A percentile compares a stretch with the other conserved stretches of the same genome.
Conservation (phyloP, 2,888 invertebrate species). For the Gastracanthus pulcherrimus region DNA sequence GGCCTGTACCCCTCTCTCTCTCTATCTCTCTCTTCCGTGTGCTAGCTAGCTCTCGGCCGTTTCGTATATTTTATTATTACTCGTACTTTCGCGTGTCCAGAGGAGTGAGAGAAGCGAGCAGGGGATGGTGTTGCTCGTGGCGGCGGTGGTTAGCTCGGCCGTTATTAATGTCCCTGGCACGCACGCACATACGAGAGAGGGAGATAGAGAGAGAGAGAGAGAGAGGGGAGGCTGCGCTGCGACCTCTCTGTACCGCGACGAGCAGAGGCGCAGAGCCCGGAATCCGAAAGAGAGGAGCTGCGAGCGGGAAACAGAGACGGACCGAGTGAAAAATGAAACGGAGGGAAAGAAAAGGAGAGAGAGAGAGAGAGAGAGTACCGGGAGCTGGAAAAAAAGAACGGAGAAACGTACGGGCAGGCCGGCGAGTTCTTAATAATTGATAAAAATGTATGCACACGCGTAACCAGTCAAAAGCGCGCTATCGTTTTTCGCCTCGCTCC, state of each 20-base stretch:
- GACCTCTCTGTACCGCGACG: too few species aligned
- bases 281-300: too few species aligned
- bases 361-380: too few species aligned
- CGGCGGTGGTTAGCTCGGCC: slow-evolving; percentile 61
- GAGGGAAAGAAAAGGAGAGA: slow-evolving; percentile 53
- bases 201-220: not conserved
- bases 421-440: slow-evolving; percentile 76
- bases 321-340: slow-evolving; percentile 48
- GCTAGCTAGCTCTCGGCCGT: slow-evolving; percentile 62
- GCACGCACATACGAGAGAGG: slow-evolving; percentile 43
- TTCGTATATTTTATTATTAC: slow-evolving; percentile 74
- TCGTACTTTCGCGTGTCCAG: slow-evolving; percentile 57
- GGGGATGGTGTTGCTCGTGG: slow-evolving; percentile 58
- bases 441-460: slow-evolving; percentile 76
- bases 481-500: slow-evolving; percentile 51
- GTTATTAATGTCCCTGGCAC: slow-evolving; percentile 75
- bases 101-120: slow-evolving; percentile 12
- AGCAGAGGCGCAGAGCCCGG: too few species aligned
- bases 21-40: not conserved
- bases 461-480: slow-evolving; percentile 62
- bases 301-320: not conserved
- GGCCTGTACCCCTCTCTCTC: slow-evolving; percentile 53
- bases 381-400: slow-evolving; percentile 58
- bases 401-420: slow-evolving; percentile 17
- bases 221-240: not conserved